Evolutionary conservation across 2,888 invertebrate species (phyloP).

Genomic region (Muschampia plurimacula): DNA sequence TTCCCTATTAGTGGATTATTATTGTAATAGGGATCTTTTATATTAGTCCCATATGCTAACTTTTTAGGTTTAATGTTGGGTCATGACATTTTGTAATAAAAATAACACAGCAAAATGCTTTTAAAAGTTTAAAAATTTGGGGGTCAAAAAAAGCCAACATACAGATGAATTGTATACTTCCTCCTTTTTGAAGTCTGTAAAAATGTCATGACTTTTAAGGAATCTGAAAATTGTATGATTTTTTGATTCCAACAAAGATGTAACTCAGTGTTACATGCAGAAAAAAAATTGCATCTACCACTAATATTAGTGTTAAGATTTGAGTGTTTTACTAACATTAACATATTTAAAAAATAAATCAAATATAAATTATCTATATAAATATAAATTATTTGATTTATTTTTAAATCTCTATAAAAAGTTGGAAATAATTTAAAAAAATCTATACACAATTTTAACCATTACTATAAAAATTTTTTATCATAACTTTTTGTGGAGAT

Average conservation of each 20-base stretch:
- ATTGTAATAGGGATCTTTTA: constrained; percentile 58
- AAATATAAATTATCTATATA: constrained; percentile 46
- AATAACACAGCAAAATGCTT: too few species aligned
- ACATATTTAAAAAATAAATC: constrained; percentile 48
- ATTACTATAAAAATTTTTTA: too few species aligned
- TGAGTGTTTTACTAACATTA: constrained; percentile 72
- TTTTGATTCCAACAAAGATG: constrained; percentile 47
- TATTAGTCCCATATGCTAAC: constrained; percentile 57
- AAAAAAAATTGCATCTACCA: constrained; percentile 52
- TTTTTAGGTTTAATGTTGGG: constrained; percentile 53
- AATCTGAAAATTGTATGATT: constrained; percentile 47
- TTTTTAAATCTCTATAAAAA: constrained; percentile 38
- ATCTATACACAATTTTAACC: not conserved
- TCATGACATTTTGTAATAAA: constrained; percentile 4
- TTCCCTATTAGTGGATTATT: constrained; percentile 55
- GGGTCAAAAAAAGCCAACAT: too few species aligned
- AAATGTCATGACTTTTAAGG: constrained; percentile 31
- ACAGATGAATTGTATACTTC: too few species aligned
- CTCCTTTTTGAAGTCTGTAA: too few species aligned
- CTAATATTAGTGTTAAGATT: constrained; percentile 53
- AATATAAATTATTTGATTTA: constrained; percentile 43
- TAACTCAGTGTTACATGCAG: constrained; percentile 29
- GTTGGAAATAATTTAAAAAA: constrained; percentile 9
- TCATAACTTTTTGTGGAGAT: constrained; percentile 55
- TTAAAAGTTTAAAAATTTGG: too few species aligned